Conservation (phyloP, 2,113 vertebrate genomes). For the Zosterops hypoxanthus region DNA sequence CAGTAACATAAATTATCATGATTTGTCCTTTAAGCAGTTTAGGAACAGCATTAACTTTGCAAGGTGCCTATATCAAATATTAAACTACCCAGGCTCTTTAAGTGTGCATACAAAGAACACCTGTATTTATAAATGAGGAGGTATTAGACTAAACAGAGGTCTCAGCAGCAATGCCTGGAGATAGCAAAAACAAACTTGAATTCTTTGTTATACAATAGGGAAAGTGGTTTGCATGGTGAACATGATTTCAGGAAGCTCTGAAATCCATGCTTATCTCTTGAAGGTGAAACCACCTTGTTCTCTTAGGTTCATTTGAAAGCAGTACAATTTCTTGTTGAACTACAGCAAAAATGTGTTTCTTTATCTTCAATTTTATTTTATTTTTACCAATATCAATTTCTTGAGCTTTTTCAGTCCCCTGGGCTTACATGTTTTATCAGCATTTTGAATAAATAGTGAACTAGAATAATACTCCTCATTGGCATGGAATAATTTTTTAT, state of each 20-base stretch:
- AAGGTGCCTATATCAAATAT: background rate
- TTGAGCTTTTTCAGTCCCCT: background rate
- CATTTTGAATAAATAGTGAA: constrained; percentile 1
- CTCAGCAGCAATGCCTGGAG: background rate
- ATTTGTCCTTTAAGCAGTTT: background rate
- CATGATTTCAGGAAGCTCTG: background rate
- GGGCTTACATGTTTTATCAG: background rate
- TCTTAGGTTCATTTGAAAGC: constrained; percentile 2
- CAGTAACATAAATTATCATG: background rate
- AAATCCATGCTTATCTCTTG: background rate
- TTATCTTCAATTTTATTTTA: constrained; percentile 25
- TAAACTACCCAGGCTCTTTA: background rate
- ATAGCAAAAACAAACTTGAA: background rate
- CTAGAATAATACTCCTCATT: background rate
- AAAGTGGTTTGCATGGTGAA: background rate
- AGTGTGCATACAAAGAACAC: background rate
- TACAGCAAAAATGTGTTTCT: background rate
- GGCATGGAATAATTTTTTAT: background rate
- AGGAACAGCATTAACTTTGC: background rate
- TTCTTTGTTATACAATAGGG: background rate
- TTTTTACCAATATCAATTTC: background rate
- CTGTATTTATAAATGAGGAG: background rate
- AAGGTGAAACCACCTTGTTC: background rate
- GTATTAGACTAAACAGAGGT: background rate
- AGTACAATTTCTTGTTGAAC: background rate